Evolutionary conservation across 1,140 invertebrate genomes (phyloP).

Genomic region (Calephelis virginiensis): DNA sequence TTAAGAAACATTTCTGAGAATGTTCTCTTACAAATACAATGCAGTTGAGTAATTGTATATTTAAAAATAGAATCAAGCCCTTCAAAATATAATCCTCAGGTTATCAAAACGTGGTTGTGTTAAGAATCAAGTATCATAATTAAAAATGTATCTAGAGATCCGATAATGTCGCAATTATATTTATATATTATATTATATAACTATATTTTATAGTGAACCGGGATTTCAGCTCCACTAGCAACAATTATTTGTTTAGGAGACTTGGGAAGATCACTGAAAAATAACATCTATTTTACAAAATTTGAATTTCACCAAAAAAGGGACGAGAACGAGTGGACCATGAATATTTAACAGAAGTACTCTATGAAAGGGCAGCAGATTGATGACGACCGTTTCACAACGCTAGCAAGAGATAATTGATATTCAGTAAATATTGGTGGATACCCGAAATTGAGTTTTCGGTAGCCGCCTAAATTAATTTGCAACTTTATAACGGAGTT

Average conservation of each 20-base stretch:
- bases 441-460: slow-evolving; percentile 71
- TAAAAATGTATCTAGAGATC: no score
- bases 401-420: slow-evolving; percentile 53
- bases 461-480: slow-evolving; percentile 71
- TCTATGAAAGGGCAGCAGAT: slow-evolving; percentile 13
- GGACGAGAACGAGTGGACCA: slow-evolving; percentile 7
- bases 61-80: no score
- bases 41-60: no score
- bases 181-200: no score
- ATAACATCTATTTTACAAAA: slow-evolving; percentile 2
- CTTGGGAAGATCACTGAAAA: not conserved
- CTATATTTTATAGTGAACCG: no score
- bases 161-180: no score
- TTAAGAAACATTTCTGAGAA: not conserved
- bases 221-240: no score
- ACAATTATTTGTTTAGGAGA: no score
- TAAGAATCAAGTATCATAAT: no score
- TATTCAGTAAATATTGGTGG: slow-evolving; percentile 71
- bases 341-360: slow-evolving; percentile 11
- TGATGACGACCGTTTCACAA: slow-evolving; percentile 2
- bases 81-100: no score
- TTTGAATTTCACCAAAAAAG: slow-evolving; percentile 9
- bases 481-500: slow-evolving; percentile 68
- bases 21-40: not conserved
- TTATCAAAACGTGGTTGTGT: no score